Evolutionary conservation across 2,888 invertebrate species (phyloP).

Genomic region (Margaritifera margaritifera): DNA sequence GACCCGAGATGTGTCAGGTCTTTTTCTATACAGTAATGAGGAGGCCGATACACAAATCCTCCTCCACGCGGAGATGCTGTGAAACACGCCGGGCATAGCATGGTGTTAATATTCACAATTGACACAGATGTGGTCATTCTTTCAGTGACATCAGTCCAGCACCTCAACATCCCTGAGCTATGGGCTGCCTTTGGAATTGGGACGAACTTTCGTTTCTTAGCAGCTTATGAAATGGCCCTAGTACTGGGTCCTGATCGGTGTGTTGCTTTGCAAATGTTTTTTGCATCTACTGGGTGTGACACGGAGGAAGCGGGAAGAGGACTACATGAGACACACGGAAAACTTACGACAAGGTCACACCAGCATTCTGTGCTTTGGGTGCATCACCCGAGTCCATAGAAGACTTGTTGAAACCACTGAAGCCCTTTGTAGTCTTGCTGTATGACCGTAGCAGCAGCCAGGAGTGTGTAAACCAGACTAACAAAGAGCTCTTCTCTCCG

Average conservation of each 20-base stretch:
- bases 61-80: background rate
- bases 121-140: background rate
- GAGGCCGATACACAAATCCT: background rate
- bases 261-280: background rate
- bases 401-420: background rate
- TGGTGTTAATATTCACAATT: background rate
- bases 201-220: no score
- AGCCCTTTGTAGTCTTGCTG: background rate
- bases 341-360: background rate
- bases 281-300: background rate
- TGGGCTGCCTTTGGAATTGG: no score
- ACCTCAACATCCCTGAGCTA: no score
- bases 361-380: background rate
- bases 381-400: background rate
- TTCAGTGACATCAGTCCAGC: no score
- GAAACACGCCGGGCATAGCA: background rate
- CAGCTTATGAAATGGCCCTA: no score
- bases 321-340: background rate
- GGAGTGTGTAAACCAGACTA: background rate
- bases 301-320: background rate
- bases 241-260: background rate
- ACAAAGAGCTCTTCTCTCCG: background rate
- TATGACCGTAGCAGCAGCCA: background rate
- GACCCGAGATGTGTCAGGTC: background rate
- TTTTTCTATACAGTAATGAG: background rate